Conservation (phyloP, 2,888 invertebrate genomes). For the Aphodius sticticus region DNA sequence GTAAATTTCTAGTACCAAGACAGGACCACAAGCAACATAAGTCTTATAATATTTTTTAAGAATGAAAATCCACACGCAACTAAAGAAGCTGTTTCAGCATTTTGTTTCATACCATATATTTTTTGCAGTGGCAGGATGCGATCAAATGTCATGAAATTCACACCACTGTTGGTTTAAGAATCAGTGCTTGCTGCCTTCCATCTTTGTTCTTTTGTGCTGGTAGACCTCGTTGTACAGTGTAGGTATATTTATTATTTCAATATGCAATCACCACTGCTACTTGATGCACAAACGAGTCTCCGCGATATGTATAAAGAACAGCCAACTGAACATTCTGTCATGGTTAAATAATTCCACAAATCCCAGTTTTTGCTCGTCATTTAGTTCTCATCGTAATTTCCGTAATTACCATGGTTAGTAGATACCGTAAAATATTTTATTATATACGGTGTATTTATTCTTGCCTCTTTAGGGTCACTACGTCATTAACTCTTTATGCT, state of each 20-base stretch:
- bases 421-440: not conserved
- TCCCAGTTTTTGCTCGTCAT: slow-evolving; percentile 4
- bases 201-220: not conserved
- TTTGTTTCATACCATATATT: not conserved
- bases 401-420: not conserved
- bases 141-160: not conserved
- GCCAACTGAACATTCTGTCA: not conserved
- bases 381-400: not conserved
- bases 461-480: not conserved
- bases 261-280: not conserved
- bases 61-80: no score
- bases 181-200: not conserved
- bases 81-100: not conserved
- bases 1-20: no score
- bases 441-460: not conserved
- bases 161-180: not conserved
- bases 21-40: no score
- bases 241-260: not conserved
- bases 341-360: not conserved
- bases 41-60: no score
- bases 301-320: not conserved
- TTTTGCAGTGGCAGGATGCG: not conserved
- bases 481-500: no score
- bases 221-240: not conserved
- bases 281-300: not conserved